Percentiles rank a stretch among this genome's conserved stretches.
These are phyloP conservation scores for Parnassius mnemosyne DNA, from an alignment of 2,888 invertebrate species.

Conservation along the genomic window DNA sequence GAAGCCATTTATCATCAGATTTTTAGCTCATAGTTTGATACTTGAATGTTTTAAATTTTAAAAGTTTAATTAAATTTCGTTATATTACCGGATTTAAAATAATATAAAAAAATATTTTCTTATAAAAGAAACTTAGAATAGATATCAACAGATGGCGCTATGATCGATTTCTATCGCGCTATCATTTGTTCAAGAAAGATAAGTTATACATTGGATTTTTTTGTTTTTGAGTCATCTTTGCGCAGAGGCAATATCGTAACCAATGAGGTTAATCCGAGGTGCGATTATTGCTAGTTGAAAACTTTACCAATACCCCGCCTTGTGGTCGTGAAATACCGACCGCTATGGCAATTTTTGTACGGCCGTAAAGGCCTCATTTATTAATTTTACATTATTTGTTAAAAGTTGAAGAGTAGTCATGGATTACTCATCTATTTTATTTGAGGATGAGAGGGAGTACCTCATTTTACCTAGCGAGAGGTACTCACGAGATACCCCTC, in stretches of 20 bases:
- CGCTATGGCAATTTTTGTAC: slow-evolving; percentile 92
- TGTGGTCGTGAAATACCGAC: slow-evolving; percentile 92
- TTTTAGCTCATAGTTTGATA: too few relatives aligned
- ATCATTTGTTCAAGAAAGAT: background rate
- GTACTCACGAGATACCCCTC: too few relatives aligned
- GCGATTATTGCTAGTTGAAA: slow-evolving; percentile 97
- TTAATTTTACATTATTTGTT: too few relatives aligned
- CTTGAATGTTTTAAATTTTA: too few relatives aligned
- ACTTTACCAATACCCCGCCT: slow-evolving; percentile 96
- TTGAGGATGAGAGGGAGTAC: too few relatives aligned
- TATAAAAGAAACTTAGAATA: background rate
- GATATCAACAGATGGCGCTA: slow-evolving; percentile 13
- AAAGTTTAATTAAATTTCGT: too few relatives aligned
- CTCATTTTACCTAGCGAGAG: too few relatives aligned
- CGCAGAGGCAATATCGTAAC: slow-evolving; percentile 94
- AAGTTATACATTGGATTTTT: background rate
- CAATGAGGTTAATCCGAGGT: slow-evolving; percentile 87
- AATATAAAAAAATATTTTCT: background rate
- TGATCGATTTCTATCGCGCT: background rate
- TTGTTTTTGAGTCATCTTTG: slow-evolving; percentile 81
- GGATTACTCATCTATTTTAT: too few relatives aligned
- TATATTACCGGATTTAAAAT: background rate
- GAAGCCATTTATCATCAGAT: too few relatives aligned
- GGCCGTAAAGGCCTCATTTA: slow-evolving; percentile 81
- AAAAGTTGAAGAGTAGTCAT: too few relatives aligned